A percentile compares a stretch with the other conserved stretches of the same genome.
Evolutionary conservation across 2,113 vertebrate genomes (phyloP).

Genomic region (Eurypyga helias): DNA sequence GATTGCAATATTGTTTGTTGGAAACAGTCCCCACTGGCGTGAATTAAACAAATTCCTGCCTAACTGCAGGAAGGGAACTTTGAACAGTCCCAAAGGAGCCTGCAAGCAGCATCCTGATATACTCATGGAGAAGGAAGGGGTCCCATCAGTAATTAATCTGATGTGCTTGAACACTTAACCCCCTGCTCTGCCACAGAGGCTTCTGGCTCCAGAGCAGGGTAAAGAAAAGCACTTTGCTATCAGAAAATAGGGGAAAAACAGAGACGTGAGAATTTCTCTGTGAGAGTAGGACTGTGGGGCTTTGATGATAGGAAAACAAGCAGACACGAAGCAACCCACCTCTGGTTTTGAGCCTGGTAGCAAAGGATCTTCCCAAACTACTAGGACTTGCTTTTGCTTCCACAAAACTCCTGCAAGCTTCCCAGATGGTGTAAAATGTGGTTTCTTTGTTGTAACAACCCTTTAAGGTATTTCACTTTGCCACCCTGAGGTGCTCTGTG

Average conservation of each 20-base stretch:
- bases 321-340: not conserved
- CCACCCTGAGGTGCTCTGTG: not conserved
- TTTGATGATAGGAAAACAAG: not conserved
- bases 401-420: not conserved
- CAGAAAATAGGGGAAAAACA: not conserved
- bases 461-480: not conserved
- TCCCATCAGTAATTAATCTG: not conserved
- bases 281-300: too few relatives aligned
- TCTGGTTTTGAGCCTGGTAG: not conserved
- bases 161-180: not conserved
- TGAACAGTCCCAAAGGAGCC: not conserved
- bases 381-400: not conserved
- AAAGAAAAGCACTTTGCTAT: not conserved
- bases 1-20: not conserved
- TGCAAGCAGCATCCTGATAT: not conserved
- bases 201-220: not conserved
- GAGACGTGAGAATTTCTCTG: not conserved
- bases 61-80: not conserved
- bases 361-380: not conserved
- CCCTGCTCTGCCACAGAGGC: not conserved
- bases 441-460: not conserved
- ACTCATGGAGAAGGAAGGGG: not conserved
- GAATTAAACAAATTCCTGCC: not conserved
- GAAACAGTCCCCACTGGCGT: not conserved
- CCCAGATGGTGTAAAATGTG: not conserved